Evolutionary conservation across 2,113 vertebrate species (phyloP).

Genomic region (Hippocampus comes): DNA sequence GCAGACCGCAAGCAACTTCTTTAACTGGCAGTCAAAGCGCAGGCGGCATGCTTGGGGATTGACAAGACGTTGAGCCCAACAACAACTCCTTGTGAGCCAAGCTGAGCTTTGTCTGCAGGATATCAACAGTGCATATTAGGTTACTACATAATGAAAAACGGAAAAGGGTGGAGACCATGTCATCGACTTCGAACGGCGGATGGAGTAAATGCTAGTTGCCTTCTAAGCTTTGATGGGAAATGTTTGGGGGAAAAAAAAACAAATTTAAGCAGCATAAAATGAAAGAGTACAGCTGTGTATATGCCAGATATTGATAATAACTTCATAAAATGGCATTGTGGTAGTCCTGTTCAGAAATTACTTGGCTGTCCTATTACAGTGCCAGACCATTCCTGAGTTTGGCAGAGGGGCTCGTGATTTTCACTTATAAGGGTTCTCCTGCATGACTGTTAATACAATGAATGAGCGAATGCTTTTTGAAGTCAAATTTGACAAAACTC

Average conservation of each 20-base stretch:
- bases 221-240: conserved; percentile 25
- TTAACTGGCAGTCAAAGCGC: conserved; percentile 52
- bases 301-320: conserved; percentile 7
- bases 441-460: too few species aligned
- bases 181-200: conserved; percentile 28
- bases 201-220: conserved; percentile 18
- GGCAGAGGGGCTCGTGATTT: too few species aligned
- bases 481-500: too few species aligned
- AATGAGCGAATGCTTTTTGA: too few species aligned
- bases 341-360: neutral
- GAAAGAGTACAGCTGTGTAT: neutral
- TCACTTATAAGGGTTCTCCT: neutral
- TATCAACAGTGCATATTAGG: conserved; percentile 43
- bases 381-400: neutral
- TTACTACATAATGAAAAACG: conserved; percentile 31
- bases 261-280: conserved; percentile 8
- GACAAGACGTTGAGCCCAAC: conserved; percentile 38
- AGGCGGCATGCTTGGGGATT: conserved; percentile 24
- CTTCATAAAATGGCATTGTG: neutral
- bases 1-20: conserved; percentile 39
- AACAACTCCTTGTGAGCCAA: conserved; percentile 35
- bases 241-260: conserved; percentile 10
- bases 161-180: conserved; percentile 17
- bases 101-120: conserved; percentile 29
- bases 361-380: neutral